phyloP scores from a whole-genome alignment of 2,113 vertebrate species.

The Jacana jacana region DNA sequence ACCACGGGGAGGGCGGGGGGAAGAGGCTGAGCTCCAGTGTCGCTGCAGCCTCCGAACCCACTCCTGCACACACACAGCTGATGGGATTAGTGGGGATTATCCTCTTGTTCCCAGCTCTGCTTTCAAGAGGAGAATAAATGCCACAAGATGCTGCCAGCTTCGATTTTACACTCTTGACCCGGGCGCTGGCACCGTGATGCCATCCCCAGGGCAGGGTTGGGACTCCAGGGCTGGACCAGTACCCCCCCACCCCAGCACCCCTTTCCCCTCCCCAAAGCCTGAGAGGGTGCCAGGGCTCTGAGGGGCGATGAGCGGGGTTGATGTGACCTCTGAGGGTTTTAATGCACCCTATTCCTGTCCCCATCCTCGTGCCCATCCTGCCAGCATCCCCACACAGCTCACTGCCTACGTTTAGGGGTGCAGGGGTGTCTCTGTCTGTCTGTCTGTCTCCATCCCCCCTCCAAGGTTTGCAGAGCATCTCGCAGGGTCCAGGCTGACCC shows the following conservation, averaged over 20 bases:
- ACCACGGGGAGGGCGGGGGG: fast-evolving
- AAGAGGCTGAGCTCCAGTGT: neutral
- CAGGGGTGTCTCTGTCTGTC: neutral
- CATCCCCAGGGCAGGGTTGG: neutral
- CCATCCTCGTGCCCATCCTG: neutral
- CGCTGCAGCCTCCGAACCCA: neutral
- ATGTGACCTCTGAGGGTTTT: neutral
- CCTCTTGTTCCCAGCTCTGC: neutral
- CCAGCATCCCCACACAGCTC: neutral
- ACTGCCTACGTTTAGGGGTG: neutral
- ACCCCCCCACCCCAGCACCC: neutral
- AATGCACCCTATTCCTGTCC: neutral
- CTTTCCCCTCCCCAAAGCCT: neutral
- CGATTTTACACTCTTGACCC: neutral
- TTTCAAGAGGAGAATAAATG: neutral
- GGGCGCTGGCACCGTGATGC: fast-evolving
- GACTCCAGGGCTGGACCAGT: neutral
- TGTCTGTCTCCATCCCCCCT: fast-evolving
- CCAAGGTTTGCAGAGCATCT: neutral
- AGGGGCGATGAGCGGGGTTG: neutral
- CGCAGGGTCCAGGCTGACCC: neutral
- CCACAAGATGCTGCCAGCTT: neutral
- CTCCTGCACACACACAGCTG: neutral
- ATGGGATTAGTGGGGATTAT: neutral
- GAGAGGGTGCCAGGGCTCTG: neutral